Evolutionary conservation across 23 tunicate genomes (phyloP), one percentile per base, ranked within the genome.

Genomic region (Pegea sp.): DNA sequence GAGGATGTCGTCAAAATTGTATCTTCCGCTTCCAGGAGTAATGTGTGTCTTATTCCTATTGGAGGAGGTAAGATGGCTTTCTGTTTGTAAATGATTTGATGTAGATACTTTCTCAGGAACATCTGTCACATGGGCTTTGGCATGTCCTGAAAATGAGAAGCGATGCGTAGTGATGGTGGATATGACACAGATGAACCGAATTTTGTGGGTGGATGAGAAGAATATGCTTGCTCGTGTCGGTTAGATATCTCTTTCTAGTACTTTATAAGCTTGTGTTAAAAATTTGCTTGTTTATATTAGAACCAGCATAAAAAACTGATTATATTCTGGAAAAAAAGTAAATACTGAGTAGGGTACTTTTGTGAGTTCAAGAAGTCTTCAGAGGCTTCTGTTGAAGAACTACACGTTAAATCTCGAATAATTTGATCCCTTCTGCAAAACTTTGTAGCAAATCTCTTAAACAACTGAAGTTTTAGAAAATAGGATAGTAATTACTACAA

Each of bases 161-260:
- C 33, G 95, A 30, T 67, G 76, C 31, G 70, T 84, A 26, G 84
- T 71, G 16, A 42, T 59, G 3, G 76, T 84, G 50, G 95, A 84
- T 48, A 84, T 67, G 76, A 84, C 95, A 5, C 95, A 84, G 38
- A 84, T 84, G 95, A 84, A 71, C 54, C 63, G 68, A 30, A 84
- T 84, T 20, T 49, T 84, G 27, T 84, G 95, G 95, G 95, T 84
- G 22, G 95, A 84, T 52, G 95, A 84, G 29, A 84, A 84, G 38
- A 84, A 84, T 74, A 53, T 84, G 1, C 58, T 84, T 11, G 95
- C 95, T 2, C 71, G 74, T 31, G 84, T 73, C 22, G 84, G 84
- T 65, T 31, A 38, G 51, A 38, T 38, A 8, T 8, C 11, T 38
- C 13, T 38, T 38, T 38, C 16, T 38, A 38, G 46, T 38, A 38